Evolutionary conservation across 2,113 vertebrate genomes (phyloP), one percentile per base, ranked within the genome.

Genomic region (Columba livia): DNA sequence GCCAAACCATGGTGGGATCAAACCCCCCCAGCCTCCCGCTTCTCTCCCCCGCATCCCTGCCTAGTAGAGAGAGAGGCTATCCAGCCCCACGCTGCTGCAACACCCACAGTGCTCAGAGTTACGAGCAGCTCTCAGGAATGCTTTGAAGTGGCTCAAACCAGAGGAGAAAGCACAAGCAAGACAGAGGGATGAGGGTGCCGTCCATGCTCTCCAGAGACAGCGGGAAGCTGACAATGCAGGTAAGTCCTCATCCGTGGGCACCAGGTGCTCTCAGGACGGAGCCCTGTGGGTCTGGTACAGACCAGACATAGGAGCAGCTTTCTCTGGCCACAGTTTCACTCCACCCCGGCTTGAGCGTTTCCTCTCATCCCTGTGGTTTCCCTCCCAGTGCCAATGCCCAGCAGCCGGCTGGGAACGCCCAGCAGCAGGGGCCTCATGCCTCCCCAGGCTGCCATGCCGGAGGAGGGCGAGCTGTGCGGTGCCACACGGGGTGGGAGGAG

Each of bases 121-220:
- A 50, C 2, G 1, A 73, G 84, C 84, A 73, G 94, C 82, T 77
- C 79, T 58, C 79, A 91, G 92, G 94, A 93, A 97, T 92, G 91
- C 95, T 96, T 92, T 96, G 93, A 95, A 94, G 92, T 81, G 93
- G 75, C 79, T 94, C 88, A n/a, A 79, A 66, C 6, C 36, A 70
- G 50, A 87, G 77, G 31, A 79, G 54, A 73, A 91, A 79, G 51
- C 80, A 50, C 1, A 2, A 60, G 21, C 19, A 15, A 77, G 85
- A 26, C 17, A 47, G 60, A 57, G 29, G 48, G 62, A 28, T 0
- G 2, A 60, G 72, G 24, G 19, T 78, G 83, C 54, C 77, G 40
- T 5, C 38, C 0, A 0, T 5, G 0, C 51, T 42, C 31, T 5
- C 40, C 34, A 58, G 40, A 71, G 32, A 26, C 1, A 0, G 11